These are phyloP conservation scores for Pampusana beccarii DNA, from an alignment of 2,113 vertebrate species.

Conservation along the genomic window DNA sequence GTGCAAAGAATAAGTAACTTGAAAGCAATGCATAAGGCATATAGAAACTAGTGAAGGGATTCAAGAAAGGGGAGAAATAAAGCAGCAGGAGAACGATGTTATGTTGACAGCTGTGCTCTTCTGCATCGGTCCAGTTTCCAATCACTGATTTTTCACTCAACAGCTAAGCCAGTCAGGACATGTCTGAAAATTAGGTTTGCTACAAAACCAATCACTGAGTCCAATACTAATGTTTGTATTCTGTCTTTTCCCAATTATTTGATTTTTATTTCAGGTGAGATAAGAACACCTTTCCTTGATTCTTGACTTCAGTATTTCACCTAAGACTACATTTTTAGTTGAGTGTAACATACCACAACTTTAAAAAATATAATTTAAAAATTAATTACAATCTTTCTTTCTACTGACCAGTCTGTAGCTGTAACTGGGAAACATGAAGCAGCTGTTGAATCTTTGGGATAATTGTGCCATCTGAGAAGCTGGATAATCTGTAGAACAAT, in stretches of 20 bases:
- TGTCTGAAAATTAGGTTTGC: not conserved
- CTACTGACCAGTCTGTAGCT: not conserved
- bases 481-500: not conserved
- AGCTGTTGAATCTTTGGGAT: not conserved
- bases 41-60: not conserved
- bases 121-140: not conserved
- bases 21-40: not conserved
- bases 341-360: not conserved
- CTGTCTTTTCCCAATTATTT: not conserved
- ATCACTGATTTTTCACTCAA: not conserved
- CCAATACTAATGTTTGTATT: not conserved
- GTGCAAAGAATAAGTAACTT: not conserved
- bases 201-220: not conserved
- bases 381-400: not conserved
- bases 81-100: not conserved
- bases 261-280: not conserved
- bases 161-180: not conserved
- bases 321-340: not conserved
- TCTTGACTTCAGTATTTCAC: not conserved
- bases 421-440: not conserved
- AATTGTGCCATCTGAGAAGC: slow-evolving; percentile 4
- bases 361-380: not conserved
- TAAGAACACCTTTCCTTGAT: not conserved
- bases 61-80: not conserved
- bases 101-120: not conserved